Conservation (phyloP, 2,797 vertebrate species). For the Dicrostonyx torquatus region DNA sequence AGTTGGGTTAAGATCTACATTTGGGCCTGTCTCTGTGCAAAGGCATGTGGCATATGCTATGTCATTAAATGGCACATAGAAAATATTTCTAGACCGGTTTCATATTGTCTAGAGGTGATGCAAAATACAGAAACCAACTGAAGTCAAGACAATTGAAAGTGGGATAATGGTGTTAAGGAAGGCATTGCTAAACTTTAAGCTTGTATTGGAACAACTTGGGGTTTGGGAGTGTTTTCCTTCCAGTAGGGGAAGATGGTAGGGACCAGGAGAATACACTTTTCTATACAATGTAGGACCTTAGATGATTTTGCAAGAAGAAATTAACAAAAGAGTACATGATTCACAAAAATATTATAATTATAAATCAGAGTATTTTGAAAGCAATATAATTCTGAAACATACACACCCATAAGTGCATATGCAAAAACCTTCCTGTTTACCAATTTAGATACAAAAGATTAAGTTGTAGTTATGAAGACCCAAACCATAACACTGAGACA, state of each 20-base stretch:
- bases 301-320: neutral
- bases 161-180: neutral
- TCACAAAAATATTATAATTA: neutral
- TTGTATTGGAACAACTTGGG: neutral
- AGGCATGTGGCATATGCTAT: neutral
- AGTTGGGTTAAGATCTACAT: neutral
- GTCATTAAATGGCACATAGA: neutral
- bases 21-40: neutral
- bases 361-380: neutral
- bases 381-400: neutral
- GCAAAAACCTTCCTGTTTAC: neutral
- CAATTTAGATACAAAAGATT: conserved; percentile 23
- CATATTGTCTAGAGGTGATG: neutral
- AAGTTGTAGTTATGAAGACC: neutral
- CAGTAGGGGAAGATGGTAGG: neutral
- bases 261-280: neutral
- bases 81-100: neutral
- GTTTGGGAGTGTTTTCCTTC: neutral
- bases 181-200: neutral
- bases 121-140: neutral
- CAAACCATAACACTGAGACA: neutral
- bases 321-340: neutral
- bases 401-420: neutral
- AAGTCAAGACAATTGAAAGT: neutral
- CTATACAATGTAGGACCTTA: neutral